Conservation (phyloP, 2,888 invertebrate genomes). For the Brachyopa scutellaris region DNA sequence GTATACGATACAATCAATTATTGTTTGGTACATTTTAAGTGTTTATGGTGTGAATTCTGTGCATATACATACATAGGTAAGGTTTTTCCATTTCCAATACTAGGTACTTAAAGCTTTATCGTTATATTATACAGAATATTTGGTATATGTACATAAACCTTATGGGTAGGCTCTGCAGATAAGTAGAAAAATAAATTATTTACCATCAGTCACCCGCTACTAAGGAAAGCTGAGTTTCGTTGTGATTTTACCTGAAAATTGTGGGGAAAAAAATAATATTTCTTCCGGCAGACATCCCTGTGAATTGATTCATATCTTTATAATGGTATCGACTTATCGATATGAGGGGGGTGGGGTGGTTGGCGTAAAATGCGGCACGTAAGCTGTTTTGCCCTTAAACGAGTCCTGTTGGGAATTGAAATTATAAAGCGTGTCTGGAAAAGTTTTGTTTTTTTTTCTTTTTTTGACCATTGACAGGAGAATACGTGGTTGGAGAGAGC, state of each 20-base stretch:
- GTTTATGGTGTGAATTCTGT: not conserved
- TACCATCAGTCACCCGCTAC: too few relatives aligned
- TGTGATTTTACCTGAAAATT: slow-evolving; percentile 9
- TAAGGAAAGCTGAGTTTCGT: too few relatives aligned
- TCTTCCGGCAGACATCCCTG: not conserved
- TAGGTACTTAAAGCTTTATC: not conserved
- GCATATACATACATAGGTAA: slow-evolving; percentile 16
- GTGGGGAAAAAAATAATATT: not conserved
- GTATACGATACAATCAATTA: slow-evolving; percentile 5
- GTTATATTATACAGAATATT: too few relatives aligned
- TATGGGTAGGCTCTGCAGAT: too few relatives aligned
- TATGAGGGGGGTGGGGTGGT: not conserved
- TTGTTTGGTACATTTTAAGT: not conserved
- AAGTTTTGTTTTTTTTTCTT: not conserved
- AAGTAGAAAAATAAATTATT: too few relatives aligned
- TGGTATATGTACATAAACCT: too few relatives aligned
- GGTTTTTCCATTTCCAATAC: not conserved
- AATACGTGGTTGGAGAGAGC: too few relatives aligned
- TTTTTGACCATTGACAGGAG: not conserved
- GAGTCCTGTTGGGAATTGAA: not conserved
- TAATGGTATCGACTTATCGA: not conserved
- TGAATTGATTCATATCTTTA: slow-evolving; percentile 5
- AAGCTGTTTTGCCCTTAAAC: not conserved
- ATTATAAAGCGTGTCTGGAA: not conserved
- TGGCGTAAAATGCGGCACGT: not conserved